phyloP scores from a whole-genome alignment of 2,113 vertebrate genomes.

The Pseudopipra pipra region DNA sequence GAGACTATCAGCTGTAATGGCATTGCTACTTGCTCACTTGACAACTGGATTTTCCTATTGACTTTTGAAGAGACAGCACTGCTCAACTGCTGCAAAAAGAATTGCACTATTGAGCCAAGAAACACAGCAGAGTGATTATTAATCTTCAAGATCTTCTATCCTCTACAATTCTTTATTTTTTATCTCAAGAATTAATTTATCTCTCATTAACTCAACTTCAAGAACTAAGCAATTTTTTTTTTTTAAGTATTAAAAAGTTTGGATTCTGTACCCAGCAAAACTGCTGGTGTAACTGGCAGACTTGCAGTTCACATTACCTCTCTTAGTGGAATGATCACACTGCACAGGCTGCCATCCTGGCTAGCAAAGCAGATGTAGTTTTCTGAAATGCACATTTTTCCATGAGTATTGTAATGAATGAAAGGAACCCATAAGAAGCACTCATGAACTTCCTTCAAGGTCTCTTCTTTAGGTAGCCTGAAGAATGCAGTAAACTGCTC shows the following conservation, averaged over 20 bases:
- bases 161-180: background rate
- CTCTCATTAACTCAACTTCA: background rate
- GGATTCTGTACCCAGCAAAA: background rate
- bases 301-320: constrained; percentile 78
- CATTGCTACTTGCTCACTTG: background rate
- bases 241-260: background rate
- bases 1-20: background rate
- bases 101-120: background rate
- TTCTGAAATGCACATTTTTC: constrained; percentile 94
- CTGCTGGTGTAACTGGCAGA: background rate
- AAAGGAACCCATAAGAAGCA: constrained; percentile 95
- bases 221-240: background rate
- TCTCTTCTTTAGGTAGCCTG: constrained; percentile 89
- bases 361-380: constrained; percentile 95
- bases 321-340: constrained; percentile 88
- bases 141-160: background rate
- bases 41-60: background rate
- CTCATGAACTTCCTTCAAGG: constrained; percentile 90
- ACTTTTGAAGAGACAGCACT: background rate
- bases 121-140: background rate
- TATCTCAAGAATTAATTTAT: background rate
- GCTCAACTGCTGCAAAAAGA: background rate
- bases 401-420: constrained; percentile 86
- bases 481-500: constrained; percentile 91
- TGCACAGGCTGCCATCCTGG: constrained; percentile 90